phyloP scores from a whole-genome alignment of 2,888 invertebrate genomes.

The Beris morrisii region DNA sequence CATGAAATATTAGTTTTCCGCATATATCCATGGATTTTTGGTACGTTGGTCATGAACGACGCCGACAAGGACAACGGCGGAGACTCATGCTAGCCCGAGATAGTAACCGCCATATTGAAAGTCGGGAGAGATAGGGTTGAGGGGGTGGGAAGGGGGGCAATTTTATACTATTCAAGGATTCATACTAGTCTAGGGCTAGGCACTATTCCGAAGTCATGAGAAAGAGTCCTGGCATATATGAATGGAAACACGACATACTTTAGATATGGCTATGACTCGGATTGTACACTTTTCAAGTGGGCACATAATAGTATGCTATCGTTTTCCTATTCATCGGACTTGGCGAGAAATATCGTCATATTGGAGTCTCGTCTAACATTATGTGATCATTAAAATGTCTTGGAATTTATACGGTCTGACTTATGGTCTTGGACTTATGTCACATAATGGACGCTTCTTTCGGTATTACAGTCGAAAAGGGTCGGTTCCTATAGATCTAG shows the following conservation, averaged over 20 bases:
- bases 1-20: slow-evolving; percentile 44
- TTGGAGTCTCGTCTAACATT: slow-evolving; percentile 33
- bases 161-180: not conserved
- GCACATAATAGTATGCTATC: slow-evolving; percentile 5
- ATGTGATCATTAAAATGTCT: slow-evolving; percentile 38
- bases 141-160: no score
- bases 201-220: not conserved
- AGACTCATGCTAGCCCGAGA: not conserved
- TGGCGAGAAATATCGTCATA: slow-evolving; percentile 34
- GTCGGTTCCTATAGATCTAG: no score
- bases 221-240: no score
- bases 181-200: not conserved
- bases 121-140: not conserved
- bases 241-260: no score
- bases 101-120: not conserved
- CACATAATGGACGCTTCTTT: slow-evolving; percentile 26
- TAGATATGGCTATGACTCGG: no score
- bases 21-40: slow-evolving; percentile 36
- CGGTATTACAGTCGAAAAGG: no score
- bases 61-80: not conserved
- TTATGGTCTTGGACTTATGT: slow-evolving; percentile 33
- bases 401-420: slow-evolving; percentile 32
- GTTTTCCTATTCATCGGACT: slow-evolving; percentile 16
- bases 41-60: not conserved
- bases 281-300: slow-evolving; percentile 15